phyloP scores from a whole-genome alignment of 2,797 vertebrate genomes.

The Tragelaphus oryx region DNA sequence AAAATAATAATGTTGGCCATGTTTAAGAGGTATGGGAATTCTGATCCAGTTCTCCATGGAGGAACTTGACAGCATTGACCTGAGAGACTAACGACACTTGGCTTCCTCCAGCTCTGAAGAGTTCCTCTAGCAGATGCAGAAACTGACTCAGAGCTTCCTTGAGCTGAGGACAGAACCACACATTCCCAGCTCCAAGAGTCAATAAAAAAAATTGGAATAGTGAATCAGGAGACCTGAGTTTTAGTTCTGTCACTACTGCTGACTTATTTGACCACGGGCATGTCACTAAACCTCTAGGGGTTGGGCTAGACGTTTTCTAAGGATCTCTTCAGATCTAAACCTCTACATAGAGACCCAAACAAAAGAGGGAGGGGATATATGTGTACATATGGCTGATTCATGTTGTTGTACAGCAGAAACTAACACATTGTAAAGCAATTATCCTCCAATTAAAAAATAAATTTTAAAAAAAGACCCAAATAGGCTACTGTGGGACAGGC shows the following conservation, averaged over 20 bases:
- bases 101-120: background rate
- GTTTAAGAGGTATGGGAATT: constrained; percentile 12
- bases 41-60: background rate
- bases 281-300: background rate
- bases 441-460: background rate
- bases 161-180: background rate
- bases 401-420: background rate
- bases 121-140: background rate
- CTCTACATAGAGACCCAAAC: background rate
- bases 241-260: background rate
- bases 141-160: constrained; percentile 14
- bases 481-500: background rate
- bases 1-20: background rate
- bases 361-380: background rate
- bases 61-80: background rate
- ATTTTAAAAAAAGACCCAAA: background rate
- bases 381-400: background rate
- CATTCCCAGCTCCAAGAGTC: background rate
- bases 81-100: background rate
- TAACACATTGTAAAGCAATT: background rate
- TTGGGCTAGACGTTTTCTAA: constrained; percentile 20
- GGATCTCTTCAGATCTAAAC: constrained; percentile 13
- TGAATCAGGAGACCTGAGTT: background rate
- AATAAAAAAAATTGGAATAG: background rate
- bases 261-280: background rate